Conservation (phyloP, 2,888 invertebrate species). For the Amphipoea oculea region DNA sequence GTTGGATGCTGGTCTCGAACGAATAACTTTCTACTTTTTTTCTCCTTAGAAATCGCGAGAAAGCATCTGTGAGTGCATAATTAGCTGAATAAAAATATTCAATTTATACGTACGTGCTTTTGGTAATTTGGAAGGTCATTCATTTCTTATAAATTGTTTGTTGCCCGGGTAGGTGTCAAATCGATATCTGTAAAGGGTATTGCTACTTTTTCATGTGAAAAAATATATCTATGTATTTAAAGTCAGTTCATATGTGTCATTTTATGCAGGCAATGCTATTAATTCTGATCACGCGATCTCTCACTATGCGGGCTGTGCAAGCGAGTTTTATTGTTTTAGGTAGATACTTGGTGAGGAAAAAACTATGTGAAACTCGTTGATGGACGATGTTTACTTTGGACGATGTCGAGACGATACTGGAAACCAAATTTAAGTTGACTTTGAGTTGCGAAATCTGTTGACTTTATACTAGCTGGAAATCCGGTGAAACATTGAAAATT, state of each 20-base stretch:
- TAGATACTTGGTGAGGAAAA: conserved; percentile 52
- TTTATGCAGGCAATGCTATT: conserved; percentile 55
- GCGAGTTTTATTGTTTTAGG: conserved; percentile 55
- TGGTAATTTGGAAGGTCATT: neutral
- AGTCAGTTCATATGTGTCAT: conserved; percentile 32
- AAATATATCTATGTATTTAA: conserved; percentile 25
- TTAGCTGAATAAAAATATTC: conserved; percentile 52
- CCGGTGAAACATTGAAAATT: neutral
- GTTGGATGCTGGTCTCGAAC: conserved; percentile 71
- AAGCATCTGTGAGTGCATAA: conserved; percentile 64
- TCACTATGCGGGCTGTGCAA: conserved; percentile 44
- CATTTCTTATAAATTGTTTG: neutral
- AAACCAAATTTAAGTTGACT: conserved; percentile 33
- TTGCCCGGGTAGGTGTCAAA: neutral
- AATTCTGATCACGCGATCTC: conserved; percentile 65
- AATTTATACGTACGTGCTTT: conserved; percentile 9
- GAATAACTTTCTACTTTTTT: conserved; percentile 81
- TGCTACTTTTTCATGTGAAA: conserved; percentile 9
- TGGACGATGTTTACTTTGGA: conserved; percentile 35
- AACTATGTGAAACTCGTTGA: conserved; percentile 44
- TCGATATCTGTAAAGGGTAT: neutral
- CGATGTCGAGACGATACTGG: conserved; percentile 30
- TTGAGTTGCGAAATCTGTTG: conserved; percentile 27
- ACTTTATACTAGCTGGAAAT: neutral
- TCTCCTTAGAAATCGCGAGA: conserved; percentile 67